Base-by-base conservation (phyloP, 1,140 invertebrate genomes). In the Temnothorax nylanderi region DNA sequence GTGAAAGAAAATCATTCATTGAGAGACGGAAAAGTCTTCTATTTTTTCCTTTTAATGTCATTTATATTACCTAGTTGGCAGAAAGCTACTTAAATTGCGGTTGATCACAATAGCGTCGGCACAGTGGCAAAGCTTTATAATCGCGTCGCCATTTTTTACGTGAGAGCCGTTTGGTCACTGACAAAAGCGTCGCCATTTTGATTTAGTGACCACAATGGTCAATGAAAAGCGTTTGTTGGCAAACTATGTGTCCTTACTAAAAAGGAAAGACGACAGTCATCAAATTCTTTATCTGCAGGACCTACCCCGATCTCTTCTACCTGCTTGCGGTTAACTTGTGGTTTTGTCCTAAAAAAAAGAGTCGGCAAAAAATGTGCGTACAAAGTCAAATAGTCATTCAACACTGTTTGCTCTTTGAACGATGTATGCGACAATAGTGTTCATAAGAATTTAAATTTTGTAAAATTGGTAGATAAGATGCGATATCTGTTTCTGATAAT, bases 111-210 rank as follows among this genome's bases (percentile, higher is more conserved):
- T 82, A 74, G 21, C 16, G 78, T 44, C 80, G 67, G 51, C 21
- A 41, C 26, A n/a, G 7, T 72, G 11, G 37, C 41, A 75, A 75
- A 84, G 69, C 54, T 74, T 49, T 74, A 74, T 49, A 62, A 49
- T 26, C n/a, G 13, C 10, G n/a, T 41, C 69, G 54, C 41, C n/a
- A 74, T 74, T 74, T 47, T 44, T 84, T 71, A 37, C 26, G 18
- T 26, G 16, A 74, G 26, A 47, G 10, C 4, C n/a, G 18, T 74
- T 82, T 26, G 11, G 44, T 11, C n/a, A 32, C n/a, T 18, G 21
- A 60, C 69, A 84, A 84, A 74, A 74, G 32, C 44, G n/a, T 26
- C 51, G 47, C n/a, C n/a, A 74, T 74, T 84, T 60, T 82, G 51
- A 58, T 71, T 81, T 82, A 82, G 37, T 58, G 49, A 58, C 37